Conservation (phyloP, 30 jellyfish, hydroid and myxozoan species). For the Mastigias papua region DNA sequence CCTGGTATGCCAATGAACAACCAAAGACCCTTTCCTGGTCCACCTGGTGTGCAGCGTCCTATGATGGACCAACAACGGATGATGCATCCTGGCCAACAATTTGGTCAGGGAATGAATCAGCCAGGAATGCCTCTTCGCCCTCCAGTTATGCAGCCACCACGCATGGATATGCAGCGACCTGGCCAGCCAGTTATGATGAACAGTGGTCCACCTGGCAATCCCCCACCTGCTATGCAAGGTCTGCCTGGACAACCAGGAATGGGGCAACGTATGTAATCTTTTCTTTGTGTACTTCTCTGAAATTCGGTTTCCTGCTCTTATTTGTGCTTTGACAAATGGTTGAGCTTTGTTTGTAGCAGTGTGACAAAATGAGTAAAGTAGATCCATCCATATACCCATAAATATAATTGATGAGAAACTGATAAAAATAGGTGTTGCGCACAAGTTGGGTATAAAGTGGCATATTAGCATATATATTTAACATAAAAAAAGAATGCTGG, state of each 20-base stretch:
- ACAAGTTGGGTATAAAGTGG: no score
- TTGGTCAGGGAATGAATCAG: constrained; percentile 1
- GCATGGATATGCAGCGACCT: constrained; percentile 35
- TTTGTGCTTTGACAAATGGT: no score
- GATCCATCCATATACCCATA: no score
- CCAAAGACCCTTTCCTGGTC: constrained; percentile 50
- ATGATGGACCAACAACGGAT: constrained; percentile 23
- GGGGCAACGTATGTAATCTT: neutral
- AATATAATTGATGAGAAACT: no score
- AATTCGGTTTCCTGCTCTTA: no score
- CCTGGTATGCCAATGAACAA: constrained; percentile 42
- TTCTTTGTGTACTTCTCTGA: neutral
- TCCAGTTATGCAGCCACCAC: constrained; percentile 17
- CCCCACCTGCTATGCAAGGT: constrained; percentile 49
- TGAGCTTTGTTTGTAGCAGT: no score
- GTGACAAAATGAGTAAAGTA: no score
- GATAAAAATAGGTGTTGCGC: no score
- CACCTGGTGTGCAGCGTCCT: constrained; percentile 56
- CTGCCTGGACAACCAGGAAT: constrained; percentile 19
- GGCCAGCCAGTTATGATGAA: constrained; percentile 25
- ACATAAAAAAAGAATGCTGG: no score
- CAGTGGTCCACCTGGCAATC: constrained; percentile 29
- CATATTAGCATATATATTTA: no score
- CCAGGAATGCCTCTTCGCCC: constrained; percentile 30
- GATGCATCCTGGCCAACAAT: constrained; percentile 37